Conservation (phyloP, 2,797 vertebrate genomes). For the Notolepis coatsorum region DNA sequence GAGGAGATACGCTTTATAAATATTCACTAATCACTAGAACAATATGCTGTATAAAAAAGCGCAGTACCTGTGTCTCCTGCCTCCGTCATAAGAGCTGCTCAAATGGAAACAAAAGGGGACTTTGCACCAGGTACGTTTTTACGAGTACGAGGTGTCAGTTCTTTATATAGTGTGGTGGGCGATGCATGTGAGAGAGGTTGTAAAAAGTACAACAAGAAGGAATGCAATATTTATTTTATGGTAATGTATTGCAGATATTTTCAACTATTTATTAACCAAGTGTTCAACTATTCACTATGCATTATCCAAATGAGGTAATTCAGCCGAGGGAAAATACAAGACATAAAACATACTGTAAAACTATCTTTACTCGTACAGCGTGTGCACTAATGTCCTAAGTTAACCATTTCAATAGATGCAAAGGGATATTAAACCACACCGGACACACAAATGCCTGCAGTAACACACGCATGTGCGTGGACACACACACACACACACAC, state of each 20-base stretch:
- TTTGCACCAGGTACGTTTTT: constrained; percentile 25
- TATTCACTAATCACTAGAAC: neutral
- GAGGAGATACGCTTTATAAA: neutral
- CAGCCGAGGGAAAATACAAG: neutral
- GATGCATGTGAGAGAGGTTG: neutral
- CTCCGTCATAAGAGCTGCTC: constrained; percentile 62
- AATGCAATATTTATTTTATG: rapidly evolving
- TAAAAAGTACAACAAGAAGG: neutral
- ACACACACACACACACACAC: neutral
- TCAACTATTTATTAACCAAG: neutral
- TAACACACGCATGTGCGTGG: neutral
- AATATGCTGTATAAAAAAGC: neutral
- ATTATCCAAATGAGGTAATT: too few species aligned
- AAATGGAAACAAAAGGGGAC: constrained; percentile 32
- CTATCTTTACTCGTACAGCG: too few species aligned
- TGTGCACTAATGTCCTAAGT: neutral
- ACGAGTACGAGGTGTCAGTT: constrained; percentile 76
- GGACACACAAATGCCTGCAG: neutral
- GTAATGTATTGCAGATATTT: neutral
- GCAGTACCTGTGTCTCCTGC: constrained; percentile 63
- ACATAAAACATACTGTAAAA: neutral
- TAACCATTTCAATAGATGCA: constrained; percentile 1
- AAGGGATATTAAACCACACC: constrained; percentile 61
- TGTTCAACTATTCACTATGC: neutral
- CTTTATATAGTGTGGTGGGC: constrained; percentile 47